These are phyloP conservation scores for Onychomys arenicola DNA, from an alignment of 2,797 vertebrate genomes.

Conservation along the genomic window DNA sequence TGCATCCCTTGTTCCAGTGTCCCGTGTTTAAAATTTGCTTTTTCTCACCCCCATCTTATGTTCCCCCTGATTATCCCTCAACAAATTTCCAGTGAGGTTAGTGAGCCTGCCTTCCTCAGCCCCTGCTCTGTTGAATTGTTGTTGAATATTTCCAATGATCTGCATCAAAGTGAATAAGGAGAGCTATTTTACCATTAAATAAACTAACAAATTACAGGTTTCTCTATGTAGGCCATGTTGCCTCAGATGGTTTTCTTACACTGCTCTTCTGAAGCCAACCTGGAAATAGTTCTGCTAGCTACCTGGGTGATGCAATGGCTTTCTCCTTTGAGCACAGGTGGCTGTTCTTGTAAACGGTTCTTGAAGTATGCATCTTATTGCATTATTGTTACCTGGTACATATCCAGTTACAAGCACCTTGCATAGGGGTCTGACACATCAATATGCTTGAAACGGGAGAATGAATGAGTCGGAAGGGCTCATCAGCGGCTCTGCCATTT, in stretches of 20 bases:
- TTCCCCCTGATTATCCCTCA: not conserved
- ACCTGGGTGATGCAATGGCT: conserved; percentile 60
- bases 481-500: not conserved
- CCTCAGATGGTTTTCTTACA: not conserved
- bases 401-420: not conserved
- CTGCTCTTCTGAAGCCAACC: not conserved
- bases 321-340: conserved; percentile 12
- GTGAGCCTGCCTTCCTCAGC: not conserved
- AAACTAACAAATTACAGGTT: not conserved
- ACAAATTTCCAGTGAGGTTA: not conserved
- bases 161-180: conserved; percentile 67
- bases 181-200: conserved; percentile 71
- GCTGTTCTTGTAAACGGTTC: not conserved
- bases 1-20: not conserved
- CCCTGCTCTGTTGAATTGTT: conserved; percentile 69
- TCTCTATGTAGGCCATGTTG: not conserved
- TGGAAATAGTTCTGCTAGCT: not conserved
- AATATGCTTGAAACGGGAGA: conserved; percentile 26
- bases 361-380: not conserved
- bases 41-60: not conserved
- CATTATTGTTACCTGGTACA: not conserved
- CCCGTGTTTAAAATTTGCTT: not conserved
- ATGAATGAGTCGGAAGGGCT: not conserved
- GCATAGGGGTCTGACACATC: not conserved
- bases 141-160: conserved; percentile 63